Percentiles rank a stretch among this genome's conserved stretches.
Conservation (phyloP, 2,888 invertebrate genomes). For the Anarsia innoxiella region DNA sequence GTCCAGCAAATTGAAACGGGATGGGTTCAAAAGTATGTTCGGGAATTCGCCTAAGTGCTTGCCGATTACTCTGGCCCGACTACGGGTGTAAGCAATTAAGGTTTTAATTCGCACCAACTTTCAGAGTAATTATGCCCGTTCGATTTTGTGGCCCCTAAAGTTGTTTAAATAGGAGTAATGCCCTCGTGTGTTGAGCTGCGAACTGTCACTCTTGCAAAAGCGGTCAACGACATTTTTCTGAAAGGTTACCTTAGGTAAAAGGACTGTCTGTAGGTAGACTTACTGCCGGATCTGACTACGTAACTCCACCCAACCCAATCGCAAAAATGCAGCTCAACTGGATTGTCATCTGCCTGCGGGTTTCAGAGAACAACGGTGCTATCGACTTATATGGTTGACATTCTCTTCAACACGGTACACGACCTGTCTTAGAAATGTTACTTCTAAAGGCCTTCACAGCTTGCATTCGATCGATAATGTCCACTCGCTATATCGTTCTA, state of each 20-base stretch:
- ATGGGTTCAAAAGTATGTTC: constrained; percentile 7
- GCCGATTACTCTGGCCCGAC: no score
- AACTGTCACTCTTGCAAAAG: no score
- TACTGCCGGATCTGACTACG: constrained; percentile 4
- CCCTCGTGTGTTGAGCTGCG: no score
- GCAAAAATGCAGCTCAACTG: constrained; percentile 27
- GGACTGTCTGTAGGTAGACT: constrained; percentile 3
- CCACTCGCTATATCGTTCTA: no score
- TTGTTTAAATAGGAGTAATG: no score
- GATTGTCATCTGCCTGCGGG: constrained; percentile 32
- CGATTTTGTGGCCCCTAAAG: no score
- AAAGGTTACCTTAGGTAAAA: no score
- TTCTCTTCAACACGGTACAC: constrained; percentile 2
- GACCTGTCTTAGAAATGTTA: constrained; percentile 9
- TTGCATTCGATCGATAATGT: no score
- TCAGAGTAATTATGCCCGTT: no score
- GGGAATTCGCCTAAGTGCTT: constrained; percentile 1
- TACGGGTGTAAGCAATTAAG: no score
- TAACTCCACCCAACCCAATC: constrained; percentile 8
- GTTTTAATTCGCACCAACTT: no score
- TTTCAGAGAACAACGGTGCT: constrained; percentile 30
- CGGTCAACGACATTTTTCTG: no score
- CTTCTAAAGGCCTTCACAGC: constrained; percentile 5
- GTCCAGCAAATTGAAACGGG: constrained; percentile 10
- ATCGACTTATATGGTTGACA: constrained; percentile 26